These are phyloP conservation scores for Ceratina calcarata DNA, from an alignment of 1,140 invertebrate genomes.

Conservation along the genomic window DNA sequence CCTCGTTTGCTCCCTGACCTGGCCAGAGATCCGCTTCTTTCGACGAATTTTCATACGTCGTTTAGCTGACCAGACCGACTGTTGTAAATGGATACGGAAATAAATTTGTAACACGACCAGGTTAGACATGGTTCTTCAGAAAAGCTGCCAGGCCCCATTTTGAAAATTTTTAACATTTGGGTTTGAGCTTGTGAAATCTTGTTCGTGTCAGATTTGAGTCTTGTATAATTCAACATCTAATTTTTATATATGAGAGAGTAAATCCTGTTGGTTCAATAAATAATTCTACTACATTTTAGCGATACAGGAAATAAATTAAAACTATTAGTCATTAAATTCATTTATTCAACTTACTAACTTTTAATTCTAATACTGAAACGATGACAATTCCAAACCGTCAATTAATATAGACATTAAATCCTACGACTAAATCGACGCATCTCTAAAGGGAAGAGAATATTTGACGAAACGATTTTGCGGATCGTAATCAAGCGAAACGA, in stretches of 20 bases:
- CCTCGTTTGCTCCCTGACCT: background rate
- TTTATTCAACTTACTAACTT: no score
- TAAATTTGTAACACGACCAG: slow-evolving; percentile 6
- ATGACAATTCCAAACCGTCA: background rate
- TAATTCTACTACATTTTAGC: no score
- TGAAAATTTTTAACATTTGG: background rate
- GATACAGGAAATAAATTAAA: no score
- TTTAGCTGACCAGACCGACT: no score
- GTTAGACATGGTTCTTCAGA: background rate
- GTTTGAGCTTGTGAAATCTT: no score
- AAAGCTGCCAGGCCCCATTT: background rate
- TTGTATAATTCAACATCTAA: background rate
- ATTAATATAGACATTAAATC: slow-evolving; percentile 35
- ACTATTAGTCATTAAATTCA: no score
- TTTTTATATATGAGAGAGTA: no score
- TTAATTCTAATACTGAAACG: no score
- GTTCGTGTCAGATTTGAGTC: no score
- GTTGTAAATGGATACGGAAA: background rate
- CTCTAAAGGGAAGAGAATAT: background rate
- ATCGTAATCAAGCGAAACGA: slow-evolving; percentile 29
- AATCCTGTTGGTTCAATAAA: no score
- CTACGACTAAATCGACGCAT: background rate
- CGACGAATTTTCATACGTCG: background rate
- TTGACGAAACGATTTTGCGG: slow-evolving; percentile 33
- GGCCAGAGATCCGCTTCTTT: background rate